phyloP scores from a whole-genome alignment of 1,140 invertebrate species.

The Pectinophora gossypiella region DNA sequence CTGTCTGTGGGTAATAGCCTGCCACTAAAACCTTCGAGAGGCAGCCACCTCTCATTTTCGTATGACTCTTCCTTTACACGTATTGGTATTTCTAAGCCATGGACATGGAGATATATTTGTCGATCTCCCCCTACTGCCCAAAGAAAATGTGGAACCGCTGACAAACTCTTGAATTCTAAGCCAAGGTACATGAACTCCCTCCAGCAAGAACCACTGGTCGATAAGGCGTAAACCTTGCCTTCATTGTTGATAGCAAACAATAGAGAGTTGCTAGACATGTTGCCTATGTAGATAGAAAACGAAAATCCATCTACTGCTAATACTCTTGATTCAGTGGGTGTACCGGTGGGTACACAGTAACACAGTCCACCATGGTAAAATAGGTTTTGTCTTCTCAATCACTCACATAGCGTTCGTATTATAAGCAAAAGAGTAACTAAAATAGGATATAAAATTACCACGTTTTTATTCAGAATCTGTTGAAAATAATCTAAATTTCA shows the following conservation, averaged over 20 bases:
- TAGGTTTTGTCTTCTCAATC: too few species aligned
- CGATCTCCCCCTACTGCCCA: slow-evolving; percentile 95
- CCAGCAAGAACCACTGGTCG: slow-evolving; percentile 87
- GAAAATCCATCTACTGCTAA: too few species aligned
- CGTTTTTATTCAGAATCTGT: too few species aligned
- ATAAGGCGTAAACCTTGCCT: slow-evolving; percentile 88
- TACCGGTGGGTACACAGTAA: too few species aligned
- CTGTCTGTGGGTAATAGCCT: slow-evolving; percentile 90
- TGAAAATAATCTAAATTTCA: too few species aligned
- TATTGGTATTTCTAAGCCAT: slow-evolving; percentile 92
- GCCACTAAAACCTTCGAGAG: slow-evolving; percentile 90
- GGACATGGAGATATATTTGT: slow-evolving; percentile 93
- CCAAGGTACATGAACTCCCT: slow-evolving; percentile 89
- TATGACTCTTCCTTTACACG: slow-evolving; percentile 92
- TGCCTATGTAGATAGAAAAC: too few species aligned
- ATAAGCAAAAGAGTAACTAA: too few species aligned
- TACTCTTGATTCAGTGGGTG: too few species aligned
- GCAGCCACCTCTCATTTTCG: slow-evolving; percentile 95
- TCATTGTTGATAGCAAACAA: slow-evolving; percentile 92
- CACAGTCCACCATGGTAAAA: too few species aligned
- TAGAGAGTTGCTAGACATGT: slow-evolving; percentile 79
- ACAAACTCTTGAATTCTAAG: slow-evolving; percentile 91
- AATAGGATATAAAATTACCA: too few species aligned
- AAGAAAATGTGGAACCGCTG: slow-evolving; percentile 87
- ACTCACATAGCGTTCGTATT: too few species aligned